phyloP scores from a whole-genome alignment of 2,888 invertebrate species.

The Dynastes grantii region DNA sequence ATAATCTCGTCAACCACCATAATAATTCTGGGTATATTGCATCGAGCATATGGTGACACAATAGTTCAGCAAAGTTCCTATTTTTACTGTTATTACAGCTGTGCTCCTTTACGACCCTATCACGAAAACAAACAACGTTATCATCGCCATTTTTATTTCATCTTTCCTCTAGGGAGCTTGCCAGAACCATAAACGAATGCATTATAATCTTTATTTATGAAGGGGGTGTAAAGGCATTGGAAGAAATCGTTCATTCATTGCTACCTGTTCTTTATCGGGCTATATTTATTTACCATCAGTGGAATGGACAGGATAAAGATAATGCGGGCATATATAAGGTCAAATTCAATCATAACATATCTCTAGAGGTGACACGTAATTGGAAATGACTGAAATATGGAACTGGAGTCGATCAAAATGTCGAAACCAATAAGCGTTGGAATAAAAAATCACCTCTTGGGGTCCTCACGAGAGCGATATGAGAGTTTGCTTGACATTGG shows the following conservation, averaged over 20 bases:
- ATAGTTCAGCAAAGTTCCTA: constrained; percentile 4
- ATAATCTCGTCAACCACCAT: background rate
- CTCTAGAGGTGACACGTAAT: constrained; percentile 54
- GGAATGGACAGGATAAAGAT: constrained; percentile 25
- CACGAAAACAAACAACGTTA: constrained; percentile 32
- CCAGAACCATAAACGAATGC: constrained; percentile 4
- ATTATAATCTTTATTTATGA: constrained; percentile 34
- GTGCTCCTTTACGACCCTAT: constrained; percentile 7
- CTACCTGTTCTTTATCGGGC: background rate
- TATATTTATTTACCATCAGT: background rate
- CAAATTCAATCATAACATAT: constrained; percentile 52
- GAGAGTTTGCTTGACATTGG: constrained; percentile 49
- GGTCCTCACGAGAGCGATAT: constrained; percentile 61
- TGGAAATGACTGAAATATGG: constrained; percentile 62
- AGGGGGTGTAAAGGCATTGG: background rate
- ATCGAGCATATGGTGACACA: background rate
- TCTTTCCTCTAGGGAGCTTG: background rate
- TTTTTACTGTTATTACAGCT: constrained; percentile 16
- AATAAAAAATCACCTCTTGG: constrained; percentile 57
- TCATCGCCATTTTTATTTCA: constrained; percentile 14
- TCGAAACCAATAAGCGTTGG: constrained; percentile 65
- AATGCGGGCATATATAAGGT: constrained; percentile 35
- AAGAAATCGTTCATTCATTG: background rate
- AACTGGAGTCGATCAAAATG: constrained; percentile 65
- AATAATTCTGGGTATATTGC: constrained; percentile 6